Conservation (phyloP, 2,113 vertebrate species). For the Clarias gariepinus region DNA sequence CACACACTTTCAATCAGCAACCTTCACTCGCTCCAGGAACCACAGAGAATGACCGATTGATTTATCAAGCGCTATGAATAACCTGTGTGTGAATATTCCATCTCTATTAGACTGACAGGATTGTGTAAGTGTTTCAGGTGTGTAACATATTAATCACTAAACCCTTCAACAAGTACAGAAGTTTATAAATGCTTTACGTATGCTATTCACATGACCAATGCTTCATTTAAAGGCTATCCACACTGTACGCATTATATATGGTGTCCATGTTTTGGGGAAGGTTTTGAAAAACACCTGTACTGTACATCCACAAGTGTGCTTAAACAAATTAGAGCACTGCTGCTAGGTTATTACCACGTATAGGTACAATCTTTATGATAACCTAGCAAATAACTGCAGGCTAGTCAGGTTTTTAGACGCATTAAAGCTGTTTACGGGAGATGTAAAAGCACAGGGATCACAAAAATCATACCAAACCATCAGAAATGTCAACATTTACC, state of each 20-base stretch:
- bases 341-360: not conserved
- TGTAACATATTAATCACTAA: constrained; percentile 12
- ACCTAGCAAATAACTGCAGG: not conserved
- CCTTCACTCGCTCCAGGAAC: constrained; percentile 50
- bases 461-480: not conserved
- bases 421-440: not conserved
- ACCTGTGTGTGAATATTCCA: constrained; percentile 50
- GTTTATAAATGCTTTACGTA: not conserved
- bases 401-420: not conserved
- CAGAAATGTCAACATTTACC: not conserved
- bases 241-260: not conserved
- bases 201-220: not conserved
- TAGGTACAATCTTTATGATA: not conserved
- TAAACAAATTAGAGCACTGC: not conserved
- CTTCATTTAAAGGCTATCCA: not conserved
- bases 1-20: constrained; percentile 40
- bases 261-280: too few relatives aligned
- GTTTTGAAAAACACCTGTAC: not conserved
- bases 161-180: not conserved
- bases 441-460: not conserved
- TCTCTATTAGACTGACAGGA: constrained; percentile 43
- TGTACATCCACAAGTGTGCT: not conserved
- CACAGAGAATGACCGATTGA: constrained; percentile 65
- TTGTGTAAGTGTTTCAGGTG: constrained; percentile 13
- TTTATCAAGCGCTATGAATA: constrained; percentile 65